These are phyloP conservation scores for Proterorhinus semilunaris DNA, from an alignment of 2,113 vertebrate genomes.

Conservation along the genomic window DNA sequence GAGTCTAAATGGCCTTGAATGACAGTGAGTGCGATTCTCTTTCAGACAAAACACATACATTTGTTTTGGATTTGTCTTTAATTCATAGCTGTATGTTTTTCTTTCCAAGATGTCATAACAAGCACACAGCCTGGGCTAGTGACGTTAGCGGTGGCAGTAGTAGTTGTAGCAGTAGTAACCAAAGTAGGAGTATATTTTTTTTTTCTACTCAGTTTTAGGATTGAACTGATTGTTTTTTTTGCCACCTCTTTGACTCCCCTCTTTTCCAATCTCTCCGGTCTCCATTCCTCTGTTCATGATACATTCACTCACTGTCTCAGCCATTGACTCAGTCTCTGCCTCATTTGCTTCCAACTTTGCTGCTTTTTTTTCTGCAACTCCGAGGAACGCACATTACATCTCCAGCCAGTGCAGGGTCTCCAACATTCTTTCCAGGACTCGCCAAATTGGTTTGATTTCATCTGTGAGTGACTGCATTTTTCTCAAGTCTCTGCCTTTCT, in stretches of 20 bases:
- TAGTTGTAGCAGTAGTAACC: too few species aligned
- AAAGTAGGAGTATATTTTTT: constrained; percentile 5
- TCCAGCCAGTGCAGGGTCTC: constrained; percentile 8
- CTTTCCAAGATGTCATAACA: background rate
- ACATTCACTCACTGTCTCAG: constrained; percentile 26
- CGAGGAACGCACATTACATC: constrained; percentile 8
- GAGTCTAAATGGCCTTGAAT: constrained; percentile 38
- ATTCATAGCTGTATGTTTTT: too few species aligned
- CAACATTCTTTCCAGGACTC: constrained; percentile 15
- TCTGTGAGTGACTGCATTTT: background rate
- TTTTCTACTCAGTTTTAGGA: constrained; percentile 3
- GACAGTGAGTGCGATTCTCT: constrained; percentile 36
- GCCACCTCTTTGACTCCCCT: background rate
- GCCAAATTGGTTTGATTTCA: constrained; percentile 13
- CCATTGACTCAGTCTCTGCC: constrained; percentile 8
- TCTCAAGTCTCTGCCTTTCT: background rate
- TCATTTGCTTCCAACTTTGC: constrained; percentile 9
- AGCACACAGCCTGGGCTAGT: background rate
- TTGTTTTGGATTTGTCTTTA: constrained; percentile 8
- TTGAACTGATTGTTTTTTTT: background rate
- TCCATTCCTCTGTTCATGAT: constrained; percentile 31
- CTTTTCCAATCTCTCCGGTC: constrained; percentile 1
- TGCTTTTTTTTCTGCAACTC: constrained; percentile 1
- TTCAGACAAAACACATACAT: constrained; percentile 27
- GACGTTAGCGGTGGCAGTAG: background rate